Percentiles rank a stretch among this genome's conserved stretches.
Conservation (phyloP, 2,113 vertebrate genomes). For the Oryzias woworae region DNA sequence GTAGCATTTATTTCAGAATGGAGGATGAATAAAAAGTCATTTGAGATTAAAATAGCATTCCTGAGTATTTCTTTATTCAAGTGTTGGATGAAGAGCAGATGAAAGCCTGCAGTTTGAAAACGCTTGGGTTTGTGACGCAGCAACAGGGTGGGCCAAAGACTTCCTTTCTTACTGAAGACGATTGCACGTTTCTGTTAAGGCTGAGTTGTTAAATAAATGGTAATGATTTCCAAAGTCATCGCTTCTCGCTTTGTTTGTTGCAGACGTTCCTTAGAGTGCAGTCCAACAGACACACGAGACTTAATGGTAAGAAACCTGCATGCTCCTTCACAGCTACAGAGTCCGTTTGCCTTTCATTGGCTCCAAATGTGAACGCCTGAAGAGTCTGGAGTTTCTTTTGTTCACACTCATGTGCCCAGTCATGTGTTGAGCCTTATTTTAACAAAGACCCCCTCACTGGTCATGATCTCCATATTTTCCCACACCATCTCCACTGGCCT, state of each 20-base stretch:
- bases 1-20: too few species aligned
- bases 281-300: constrained; percentile 93
- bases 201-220: background rate
- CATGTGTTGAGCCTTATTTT: constrained; percentile 21
- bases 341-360: background rate
- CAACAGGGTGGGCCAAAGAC: too few species aligned
- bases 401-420: constrained; percentile 28
- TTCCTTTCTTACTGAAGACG: too few species aligned
- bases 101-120: too few species aligned
- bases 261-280: constrained; percentile 94
- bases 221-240: background rate
- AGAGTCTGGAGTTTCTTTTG: constrained; percentile 24
- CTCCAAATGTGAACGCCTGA: constrained; percentile 5
- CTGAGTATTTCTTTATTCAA: too few species aligned
- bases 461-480: constrained; percentile 39
- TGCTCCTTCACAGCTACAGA: constrained; percentile 33
- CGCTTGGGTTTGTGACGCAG: too few species aligned
- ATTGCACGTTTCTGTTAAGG: too few species aligned
- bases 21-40: too few species aligned
- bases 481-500: constrained; percentile 64
- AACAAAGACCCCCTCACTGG: constrained; percentile 20
- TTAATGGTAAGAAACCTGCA: constrained; percentile 83
- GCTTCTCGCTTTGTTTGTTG: constrained; percentile 10
- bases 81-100: too few species aligned
- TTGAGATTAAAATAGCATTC: too few species aligned